Base-by-base conservation (phyloP, 2,113 vertebrate species). In the Sminthopsis crassicaudata region DNA sequence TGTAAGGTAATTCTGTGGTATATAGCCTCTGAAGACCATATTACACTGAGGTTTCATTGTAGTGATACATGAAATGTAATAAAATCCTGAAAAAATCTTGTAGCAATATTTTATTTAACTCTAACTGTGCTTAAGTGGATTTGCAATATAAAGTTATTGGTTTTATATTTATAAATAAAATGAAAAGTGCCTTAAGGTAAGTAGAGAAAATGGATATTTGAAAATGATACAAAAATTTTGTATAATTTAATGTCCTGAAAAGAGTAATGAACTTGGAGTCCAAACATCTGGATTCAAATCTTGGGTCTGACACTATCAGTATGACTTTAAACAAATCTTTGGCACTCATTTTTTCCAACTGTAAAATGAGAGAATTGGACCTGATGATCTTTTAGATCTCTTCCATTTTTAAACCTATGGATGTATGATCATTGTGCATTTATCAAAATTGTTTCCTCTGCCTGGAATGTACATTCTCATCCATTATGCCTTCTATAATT, bases 81-180 rank as follows among this genome's bases (percentile, higher is more conserved):
- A 23, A 84, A 91, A 90, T 46, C 0, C 48, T 46, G 24, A 46
- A 57, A 89, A 92, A 88, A 92, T 42, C 53, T 46, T 94, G 84
- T 16, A 94, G 94, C 60, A 76, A 3, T 84, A 84, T 84, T 24
- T 26, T 91, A 24, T 53, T 92, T 94, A 42, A 30, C n/a, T 16
- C 76, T 42, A 92, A 90, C 54, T 57, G 36, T 76, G 93, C 54
- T 92, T 94, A n/a, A 55, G 67, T 96, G 24, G 93, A 55, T 52
- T 92, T 60, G 90, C 50, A 93, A 23, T 52, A 93, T 92, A 12
- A 27, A 93, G 46, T 22, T 67, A 76, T 54, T 92, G 25, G 46
- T 50, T 92, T 94, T 42, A 50, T 67, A 93, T 90, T 95, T 94
- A n/a, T 51, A 57, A 0, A 46, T 90, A 90, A 53, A 53, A 46